phyloP scores from a whole-genome alignment of 2,888 invertebrate species.

The Sesia bembeciformis region DNA sequence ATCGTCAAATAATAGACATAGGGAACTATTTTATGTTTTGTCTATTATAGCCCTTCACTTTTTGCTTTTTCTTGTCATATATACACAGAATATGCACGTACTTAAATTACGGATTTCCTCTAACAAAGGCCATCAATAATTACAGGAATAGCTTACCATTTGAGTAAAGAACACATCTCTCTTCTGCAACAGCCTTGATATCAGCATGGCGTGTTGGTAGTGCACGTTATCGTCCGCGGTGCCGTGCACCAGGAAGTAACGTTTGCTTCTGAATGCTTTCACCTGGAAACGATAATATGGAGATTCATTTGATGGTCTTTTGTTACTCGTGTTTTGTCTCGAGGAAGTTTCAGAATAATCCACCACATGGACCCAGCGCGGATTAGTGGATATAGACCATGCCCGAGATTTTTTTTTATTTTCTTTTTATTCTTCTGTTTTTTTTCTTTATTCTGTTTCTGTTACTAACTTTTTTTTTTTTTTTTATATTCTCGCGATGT shows the following conservation, averaged over 20 bases:
- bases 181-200: constrained; percentile 89
- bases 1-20: too few relatives aligned
- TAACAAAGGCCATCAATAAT: background rate
- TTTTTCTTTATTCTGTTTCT: too few relatives aligned
- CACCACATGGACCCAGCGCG: too few relatives aligned
- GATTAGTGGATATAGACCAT: too few relatives aligned
- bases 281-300: constrained; percentile 25
- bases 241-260: constrained; percentile 94
- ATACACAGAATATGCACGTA: background rate
- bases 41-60: background rate
- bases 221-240: constrained; percentile 97
- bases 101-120: background rate
- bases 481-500: too few relatives aligned
- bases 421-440: too few relatives aligned
- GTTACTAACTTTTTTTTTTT: too few relatives aligned
- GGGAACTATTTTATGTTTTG: background rate
- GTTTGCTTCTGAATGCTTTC: constrained; percentile 76
- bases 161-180: constrained; percentile 92
- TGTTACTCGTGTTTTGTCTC: too few relatives aligned
- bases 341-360: too few relatives aligned
- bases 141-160: constrained; percentile 78
- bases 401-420: too few relatives aligned
- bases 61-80: background rate
- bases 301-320: too few relatives aligned
- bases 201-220: constrained; percentile 95